Percentiles rank a stretch among this genome's conserved stretches.
Evolutionary conservation across 2,113 vertebrate species (phyloP).

Genomic region (Lepidiolamprologus cunningtoni): DNA sequence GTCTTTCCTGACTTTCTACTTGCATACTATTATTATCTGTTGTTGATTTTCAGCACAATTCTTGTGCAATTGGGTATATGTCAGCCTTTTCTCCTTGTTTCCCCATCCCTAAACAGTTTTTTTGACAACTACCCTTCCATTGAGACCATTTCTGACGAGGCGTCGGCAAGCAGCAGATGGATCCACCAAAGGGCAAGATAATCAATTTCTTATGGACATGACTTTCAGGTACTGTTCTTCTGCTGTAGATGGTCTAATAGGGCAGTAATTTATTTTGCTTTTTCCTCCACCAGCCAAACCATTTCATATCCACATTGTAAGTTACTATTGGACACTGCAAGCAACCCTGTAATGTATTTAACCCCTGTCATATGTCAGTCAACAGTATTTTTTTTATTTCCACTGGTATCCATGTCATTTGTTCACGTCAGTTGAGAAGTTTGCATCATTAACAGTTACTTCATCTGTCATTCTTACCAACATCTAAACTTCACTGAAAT

Average conservation of each 20-base stretch:
- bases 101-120: fast-evolving
- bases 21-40: not conserved
- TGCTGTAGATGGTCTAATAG: not conserved
- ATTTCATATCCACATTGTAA: not conserved
- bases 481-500: not conserved
- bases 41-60: not conserved
- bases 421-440: not conserved
- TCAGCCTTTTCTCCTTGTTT: not conserved
- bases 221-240: not conserved
- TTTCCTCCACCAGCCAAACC: not conserved
- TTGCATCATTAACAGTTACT: not conserved
- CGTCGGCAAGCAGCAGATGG: not conserved
- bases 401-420: not conserved
- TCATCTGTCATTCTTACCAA: not conserved
- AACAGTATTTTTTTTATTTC: not conserved
- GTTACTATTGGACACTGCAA: not conserved
- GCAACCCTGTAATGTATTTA: not conserved
- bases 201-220: not conserved
- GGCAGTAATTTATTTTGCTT: not conserved
- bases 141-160: not conserved
- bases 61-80: not conserved
- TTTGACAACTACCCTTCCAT: not conserved
- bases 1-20: not conserved
- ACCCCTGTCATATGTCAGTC: not conserved
- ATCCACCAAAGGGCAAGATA: not conserved